Percentiles rank a stretch among this genome's conserved stretches.
Evolutionary conservation across 1,140 invertebrate genomes (phyloP).

Genomic region (Habropoda laboriosa): DNA sequence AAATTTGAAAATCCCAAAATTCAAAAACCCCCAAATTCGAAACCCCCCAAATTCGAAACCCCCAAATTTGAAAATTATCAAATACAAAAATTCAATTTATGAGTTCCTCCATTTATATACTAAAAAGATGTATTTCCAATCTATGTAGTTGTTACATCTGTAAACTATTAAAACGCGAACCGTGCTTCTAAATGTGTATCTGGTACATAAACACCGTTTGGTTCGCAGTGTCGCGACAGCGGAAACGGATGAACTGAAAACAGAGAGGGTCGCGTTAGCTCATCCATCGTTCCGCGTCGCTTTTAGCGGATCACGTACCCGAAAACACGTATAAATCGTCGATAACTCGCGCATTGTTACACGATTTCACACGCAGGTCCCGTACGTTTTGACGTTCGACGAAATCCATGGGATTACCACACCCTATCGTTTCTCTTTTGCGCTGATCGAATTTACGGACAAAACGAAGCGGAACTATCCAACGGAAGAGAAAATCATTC

Average conservation of each 20-base stretch:
- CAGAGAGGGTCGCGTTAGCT: not conserved
- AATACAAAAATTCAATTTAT: too few relatives aligned
- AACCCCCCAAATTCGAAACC: too few relatives aligned
- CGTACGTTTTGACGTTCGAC: conserved; percentile 27
- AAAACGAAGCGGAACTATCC: too few relatives aligned
- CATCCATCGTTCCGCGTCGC: not conserved
- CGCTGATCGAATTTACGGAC: not conserved
- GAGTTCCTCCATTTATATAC: too few relatives aligned
- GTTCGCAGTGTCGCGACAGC: not conserved
- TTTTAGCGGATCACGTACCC: conserved; percentile 3
- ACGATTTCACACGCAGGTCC: not conserved
- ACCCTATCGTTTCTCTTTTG: conserved; percentile 38
- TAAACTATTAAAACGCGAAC: not conserved
- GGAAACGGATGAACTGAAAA: not conserved
- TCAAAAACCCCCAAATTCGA: too few relatives aligned
- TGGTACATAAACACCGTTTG: not conserved
- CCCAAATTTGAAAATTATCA: too few relatives aligned
- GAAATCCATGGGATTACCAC: conserved; percentile 48
- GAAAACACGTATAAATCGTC: conserved; percentile 5
- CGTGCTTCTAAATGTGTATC: not conserved
- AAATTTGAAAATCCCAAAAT: too few relatives aligned
- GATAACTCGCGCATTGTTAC: not conserved
- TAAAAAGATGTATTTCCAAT: too few relatives aligned
- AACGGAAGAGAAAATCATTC: too few relatives aligned
- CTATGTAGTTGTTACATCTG: too few relatives aligned